These are phyloP conservation scores for Microcebus tavaratra DNA, from an alignment of 2,113 vertebrate species.

Conservation along the genomic window DNA sequence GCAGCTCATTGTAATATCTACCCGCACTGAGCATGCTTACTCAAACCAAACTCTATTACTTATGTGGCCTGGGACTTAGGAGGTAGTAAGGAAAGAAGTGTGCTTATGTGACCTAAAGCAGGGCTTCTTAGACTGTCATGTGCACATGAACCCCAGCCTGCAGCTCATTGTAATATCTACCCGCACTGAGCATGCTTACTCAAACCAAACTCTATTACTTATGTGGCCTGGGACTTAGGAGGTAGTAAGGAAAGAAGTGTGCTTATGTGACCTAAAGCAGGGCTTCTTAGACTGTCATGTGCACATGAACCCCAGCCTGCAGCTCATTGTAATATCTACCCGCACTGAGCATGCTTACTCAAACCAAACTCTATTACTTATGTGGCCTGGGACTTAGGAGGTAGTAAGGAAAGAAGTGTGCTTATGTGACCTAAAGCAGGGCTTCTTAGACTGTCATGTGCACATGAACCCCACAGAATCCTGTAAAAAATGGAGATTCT, in stretches of 20 bases:
- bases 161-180: background rate
- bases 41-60: background rate
- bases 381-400: background rate
- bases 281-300: background rate
- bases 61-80: background rate
- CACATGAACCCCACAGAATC: background rate
- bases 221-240: background rate
- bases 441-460: background rate
- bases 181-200: background rate
- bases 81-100: background rate
- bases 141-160: background rate
- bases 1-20: background rate
- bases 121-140: background rate
- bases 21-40: background rate
- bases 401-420: background rate
- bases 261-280: background rate
- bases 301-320: background rate
- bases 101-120: background rate
- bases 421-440: background rate
- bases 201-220: background rate
- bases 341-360: background rate
- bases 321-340: background rate
- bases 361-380: background rate
- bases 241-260: background rate
- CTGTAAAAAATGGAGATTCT: background rate